Evolutionary conservation across 2,888 invertebrate species (phyloP).

Genomic region (Sceliomorpha sp.): DNA sequence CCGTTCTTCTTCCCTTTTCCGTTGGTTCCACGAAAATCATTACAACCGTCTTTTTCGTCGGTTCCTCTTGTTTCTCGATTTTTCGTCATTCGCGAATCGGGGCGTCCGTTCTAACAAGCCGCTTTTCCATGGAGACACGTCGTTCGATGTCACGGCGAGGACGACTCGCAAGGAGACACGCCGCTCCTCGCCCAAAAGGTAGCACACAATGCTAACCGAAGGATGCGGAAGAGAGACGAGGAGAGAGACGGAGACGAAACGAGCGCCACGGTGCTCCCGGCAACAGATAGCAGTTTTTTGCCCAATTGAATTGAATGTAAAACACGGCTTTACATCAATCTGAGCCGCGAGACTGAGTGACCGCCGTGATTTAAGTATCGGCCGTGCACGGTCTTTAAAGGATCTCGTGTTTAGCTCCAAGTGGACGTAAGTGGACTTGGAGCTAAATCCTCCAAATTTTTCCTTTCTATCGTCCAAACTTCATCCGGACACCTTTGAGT

Average conservation of each 20-base stretch:
- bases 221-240: constrained; percentile 2
- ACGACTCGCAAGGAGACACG: constrained; percentile 14
- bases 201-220: constrained; percentile 30
- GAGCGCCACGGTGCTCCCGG: constrained; percentile 9
- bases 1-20: neutral
- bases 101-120: constrained; percentile 46
- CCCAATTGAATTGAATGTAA: constrained; percentile 81
- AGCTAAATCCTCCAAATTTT: too few species aligned
- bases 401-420: neutral
- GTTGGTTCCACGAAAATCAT: too few species aligned
- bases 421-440: neutral
- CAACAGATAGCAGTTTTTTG: constrained; percentile 71
- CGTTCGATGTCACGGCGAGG: constrained; percentile 14
- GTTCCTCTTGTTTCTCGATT: constrained; percentile 19
- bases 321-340: constrained; percentile 80
- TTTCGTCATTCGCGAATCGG: constrained; percentile 38
- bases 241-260: constrained; percentile 5
- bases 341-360: constrained; percentile 78
- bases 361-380: constrained; percentile 77
- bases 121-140: constrained; percentile 42
- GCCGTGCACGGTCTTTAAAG: constrained; percentile 44
- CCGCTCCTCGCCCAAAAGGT: constrained; percentile 20
- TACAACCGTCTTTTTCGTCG: too few species aligned
- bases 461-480: neutral
- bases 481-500: too few species aligned